Base-by-base conservation (phyloP, 1,140 invertebrate genomes). In the Adoxophyes honmai region DNA sequence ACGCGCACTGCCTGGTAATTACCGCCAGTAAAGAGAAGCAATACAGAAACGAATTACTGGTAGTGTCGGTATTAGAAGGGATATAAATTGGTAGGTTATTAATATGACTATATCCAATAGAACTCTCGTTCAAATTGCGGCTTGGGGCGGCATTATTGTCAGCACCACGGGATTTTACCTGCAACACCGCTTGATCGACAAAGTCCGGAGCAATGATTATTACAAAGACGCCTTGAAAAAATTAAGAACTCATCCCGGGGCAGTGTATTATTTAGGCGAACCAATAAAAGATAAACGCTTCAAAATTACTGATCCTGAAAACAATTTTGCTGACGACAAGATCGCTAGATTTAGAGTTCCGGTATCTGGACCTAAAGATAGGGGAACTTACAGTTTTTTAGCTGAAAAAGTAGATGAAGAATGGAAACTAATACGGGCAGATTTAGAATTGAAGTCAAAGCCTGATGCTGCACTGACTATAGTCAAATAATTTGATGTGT, bases 271-370 rank as follows among this genome's bases (percentile, higher is more conserved):
- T 37, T 72, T 94, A 35, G 93, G 93, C 10, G 91, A 93, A 69
- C 93, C 93, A 0, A 92, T 94, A 5, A 91, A 90, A 74, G 92
- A 92, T 34, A 88, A 82, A 14, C 85, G 80, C 11, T 90, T 93
- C 53, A 91, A 93, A 76, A 70, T 93, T 34, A 86, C 77, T 0
- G 89, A 93, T 64, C 61, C 56, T 4, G 70, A 79, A 58, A 90
- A 90, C 44, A 93, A 93, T 75, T 90, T 69, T 60, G 89, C 88
- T 58, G 86, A 92, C 66, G 86, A 78, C 6, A 66, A 81, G 9
- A 72, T 62, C 7, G 93, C 92, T 5, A 86, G 90, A 62, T 92
- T 93, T 79, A 78, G 90, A 78, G 82, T 94, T 13, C 90, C 91
- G 0, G 89, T 94, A 5, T 87, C 76, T 53, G 93, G 93, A 1